Evolutionary conservation across 2,797 vertebrate genomes (phyloP).

Genomic region (Ctenosaura bakeri): DNA sequence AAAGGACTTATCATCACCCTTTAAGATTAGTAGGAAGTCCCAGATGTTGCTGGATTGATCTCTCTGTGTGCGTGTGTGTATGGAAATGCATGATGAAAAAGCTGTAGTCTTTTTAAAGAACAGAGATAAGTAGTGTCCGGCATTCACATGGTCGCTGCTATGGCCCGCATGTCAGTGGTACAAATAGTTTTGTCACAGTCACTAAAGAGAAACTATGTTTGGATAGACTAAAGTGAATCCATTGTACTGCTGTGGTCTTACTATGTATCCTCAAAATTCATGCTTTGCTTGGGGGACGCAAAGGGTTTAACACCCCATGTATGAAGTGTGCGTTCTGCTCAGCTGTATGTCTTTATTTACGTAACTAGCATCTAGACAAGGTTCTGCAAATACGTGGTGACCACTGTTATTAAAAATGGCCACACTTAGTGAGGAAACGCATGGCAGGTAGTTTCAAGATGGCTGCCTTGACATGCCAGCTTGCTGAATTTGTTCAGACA

Average conservation of each 20-base stretch:
- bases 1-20: not conserved
- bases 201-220: not conserved
- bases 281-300: too few relatives aligned
- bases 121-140: not conserved
- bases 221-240: not conserved
- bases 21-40: not conserved
- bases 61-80: too few relatives aligned
- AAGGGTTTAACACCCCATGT: not conserved
- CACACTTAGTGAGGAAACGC: not conserved
- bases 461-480: not conserved
- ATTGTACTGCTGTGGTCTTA: not conserved
- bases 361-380: not conserved
- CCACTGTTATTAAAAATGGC: constrained; percentile 2
- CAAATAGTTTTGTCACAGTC: not conserved
- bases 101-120: too few relatives aligned
- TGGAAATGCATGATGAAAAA: too few relatives aligned
- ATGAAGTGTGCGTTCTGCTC: not conserved
- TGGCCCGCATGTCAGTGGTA: not conserved
- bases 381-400: not conserved
- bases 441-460: not conserved
- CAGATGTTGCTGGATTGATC: not conserved
- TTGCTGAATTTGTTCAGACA: not conserved
- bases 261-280: not conserved
- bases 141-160: too few relatives aligned
- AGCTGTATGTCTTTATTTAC: not conserved